Base-by-base conservation (phyloP, 2,113 vertebrate species). In the Hemichromis elongatus region DNA sequence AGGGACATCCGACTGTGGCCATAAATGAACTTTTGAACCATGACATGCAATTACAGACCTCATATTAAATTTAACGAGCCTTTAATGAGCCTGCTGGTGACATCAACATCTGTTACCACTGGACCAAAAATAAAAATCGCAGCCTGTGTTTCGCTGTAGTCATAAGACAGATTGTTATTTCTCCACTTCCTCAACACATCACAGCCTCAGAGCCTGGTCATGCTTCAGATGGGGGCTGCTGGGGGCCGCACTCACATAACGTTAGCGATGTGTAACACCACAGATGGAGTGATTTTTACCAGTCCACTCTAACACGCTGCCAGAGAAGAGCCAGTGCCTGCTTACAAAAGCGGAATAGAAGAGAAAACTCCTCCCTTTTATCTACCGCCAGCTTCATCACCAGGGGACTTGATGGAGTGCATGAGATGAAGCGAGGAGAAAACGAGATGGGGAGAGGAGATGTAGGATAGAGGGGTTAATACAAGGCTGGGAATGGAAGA, bases 341-440 rank as follows among this genome's bases (percentile, higher is more conserved):
- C 73, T 88, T 84, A 59, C 86, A 89, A 82, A 87, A 88, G 68
- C 28, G 73, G 55, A 86, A 68, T 37, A 66, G 83, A 88, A 52
- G 10, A 73, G 45, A 85, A 89, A 92, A 89, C 63, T 66, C 88
- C 73, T 84, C 77, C 73, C 70, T 88, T 89, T 93, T 81, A 93
- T 90, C 85, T 86, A 12, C 84, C 81, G 90, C 90, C 91, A 92
- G 89, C 85, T 87, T 84, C 9, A 19, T 90, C 92, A 88, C 81
- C 50, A 5, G 77, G 91, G 88, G 78, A 93, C 4, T 6, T 75
- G 87, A 57, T 75, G 89, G 37, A 81, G 61, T 13, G 81, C 37
- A 14, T 35, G 66, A 86, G 81, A 81, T 77, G 75, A 86, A 52
- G 40, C 18, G 24, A 85, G n/a, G 45, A 80, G 21, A 18, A 40